phyloP scores from a whole-genome alignment of 2,113 vertebrate genomes.

The Fulmarus glacialis region DNA sequence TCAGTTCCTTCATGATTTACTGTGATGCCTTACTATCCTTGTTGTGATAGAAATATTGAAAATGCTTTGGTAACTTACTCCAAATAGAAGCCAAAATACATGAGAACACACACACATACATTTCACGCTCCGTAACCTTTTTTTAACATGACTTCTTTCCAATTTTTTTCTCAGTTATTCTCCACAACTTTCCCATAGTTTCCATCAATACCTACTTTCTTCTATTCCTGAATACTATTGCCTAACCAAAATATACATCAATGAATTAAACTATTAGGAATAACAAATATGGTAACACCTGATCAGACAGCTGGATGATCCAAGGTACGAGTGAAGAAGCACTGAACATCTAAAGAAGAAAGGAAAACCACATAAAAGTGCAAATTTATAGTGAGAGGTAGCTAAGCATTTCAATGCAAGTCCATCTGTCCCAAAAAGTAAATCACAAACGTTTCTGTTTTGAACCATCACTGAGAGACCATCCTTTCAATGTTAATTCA shows the following conservation, averaged over 20 bases:
- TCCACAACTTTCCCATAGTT: not conserved
- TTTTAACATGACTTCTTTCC: not conserved
- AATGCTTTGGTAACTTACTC: not conserved
- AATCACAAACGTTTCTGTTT: not conserved
- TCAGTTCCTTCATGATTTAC: not conserved
- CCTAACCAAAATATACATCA: constrained; percentile 2
- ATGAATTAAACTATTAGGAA: not conserved
- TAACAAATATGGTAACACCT: not conserved
- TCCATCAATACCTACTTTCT: not conserved
- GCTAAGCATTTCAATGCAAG: not conserved
- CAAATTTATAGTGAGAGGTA: not conserved
- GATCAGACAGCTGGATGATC: not conserved
- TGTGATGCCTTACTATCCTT: not conserved
- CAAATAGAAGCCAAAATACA: not conserved
- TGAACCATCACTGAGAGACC: not conserved
- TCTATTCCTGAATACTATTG: not conserved
- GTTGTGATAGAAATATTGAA: not conserved
- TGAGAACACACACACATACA: fast-evolving
- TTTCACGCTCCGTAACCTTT: not conserved
- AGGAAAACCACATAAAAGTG: not conserved
- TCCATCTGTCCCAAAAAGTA: not conserved
- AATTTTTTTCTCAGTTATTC: not conserved
- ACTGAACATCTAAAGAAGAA: not conserved
- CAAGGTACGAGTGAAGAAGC: not conserved
- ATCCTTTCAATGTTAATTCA: not conserved